Conservation (phyloP, 2,888 invertebrate genomes). For the Acanthococcus lagerstroemiae region DNA sequence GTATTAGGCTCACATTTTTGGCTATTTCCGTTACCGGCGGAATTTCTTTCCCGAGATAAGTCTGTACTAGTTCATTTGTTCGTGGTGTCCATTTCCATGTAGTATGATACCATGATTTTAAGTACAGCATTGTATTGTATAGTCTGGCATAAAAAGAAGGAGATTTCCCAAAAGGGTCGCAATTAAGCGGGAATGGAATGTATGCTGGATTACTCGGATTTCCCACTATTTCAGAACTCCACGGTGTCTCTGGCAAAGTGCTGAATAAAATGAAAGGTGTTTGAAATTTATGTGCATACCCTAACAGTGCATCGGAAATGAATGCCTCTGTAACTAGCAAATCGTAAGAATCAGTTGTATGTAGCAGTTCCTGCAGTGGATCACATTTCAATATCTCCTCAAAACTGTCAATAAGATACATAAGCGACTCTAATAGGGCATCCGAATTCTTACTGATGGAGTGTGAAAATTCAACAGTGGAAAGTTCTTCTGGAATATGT, state of each 20-base stretch:
- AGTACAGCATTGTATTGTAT: not conserved
- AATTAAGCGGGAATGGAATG: not conserved
- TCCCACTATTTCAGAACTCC: constrained; percentile 16
- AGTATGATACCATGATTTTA: not conserved
- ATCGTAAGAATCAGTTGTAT: too few species aligned
- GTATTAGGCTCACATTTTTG: not conserved
- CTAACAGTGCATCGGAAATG: too few species aligned
- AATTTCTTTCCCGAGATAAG: not conserved
- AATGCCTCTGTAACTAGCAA: too few species aligned
- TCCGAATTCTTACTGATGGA: too few species aligned
- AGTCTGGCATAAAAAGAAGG: not conserved
- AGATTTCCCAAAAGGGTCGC: not conserved
- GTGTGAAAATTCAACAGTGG: too few species aligned
- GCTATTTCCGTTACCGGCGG: not conserved
- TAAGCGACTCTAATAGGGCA: too few species aligned
- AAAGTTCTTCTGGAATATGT: too few species aligned
- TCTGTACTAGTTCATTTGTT: not conserved
- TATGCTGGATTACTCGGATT: constrained; percentile 18
- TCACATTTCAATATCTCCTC: too few species aligned
- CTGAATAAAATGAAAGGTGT: too few species aligned
- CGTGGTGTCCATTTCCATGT: not conserved
- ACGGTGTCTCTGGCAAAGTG: not conserved
- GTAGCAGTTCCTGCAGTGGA: too few species aligned
- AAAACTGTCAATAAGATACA: too few species aligned
- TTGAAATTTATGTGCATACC: too few species aligned